Evolutionary conservation across 1,140 invertebrate genomes (phyloP), one percentile per base, ranked within the genome.

Genomic region (Drosophila rhopaloa): DNA sequence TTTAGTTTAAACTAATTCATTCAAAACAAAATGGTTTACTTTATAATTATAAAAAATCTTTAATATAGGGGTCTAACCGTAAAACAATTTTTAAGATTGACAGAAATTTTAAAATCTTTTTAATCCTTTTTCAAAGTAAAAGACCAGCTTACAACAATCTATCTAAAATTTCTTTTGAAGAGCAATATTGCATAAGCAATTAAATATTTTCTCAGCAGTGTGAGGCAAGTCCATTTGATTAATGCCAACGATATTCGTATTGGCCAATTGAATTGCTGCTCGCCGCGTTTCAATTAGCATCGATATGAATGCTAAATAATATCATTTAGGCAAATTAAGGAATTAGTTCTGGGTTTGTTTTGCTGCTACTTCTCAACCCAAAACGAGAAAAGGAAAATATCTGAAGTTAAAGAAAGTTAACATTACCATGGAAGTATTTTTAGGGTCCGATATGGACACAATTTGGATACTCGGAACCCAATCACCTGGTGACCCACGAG

Each of bases 401-500:
- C 7, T 5, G 2, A 48, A 37, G 10, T 61, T 11, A 2, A 19
- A 9, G n/a, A 5, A 46, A 16, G 4, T 32, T 19, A 35, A 9
- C n/a, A 63, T 41, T 29, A 19, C 57, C 24, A 65, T 10, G 19
- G 47, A 40, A 38, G 35, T 14, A 27, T 38, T 32, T 37, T 11
- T 54, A 13, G 32, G 11, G 29, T 32, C 29, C 8, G 8, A 32
- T 32, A 8, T 32, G 8, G 44, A 32, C 43, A 65, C 59, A 16
- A 51, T 27, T 50, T n/a, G 59, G 37, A n/a, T 40, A 27, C 9
- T 60, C 14, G 8, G 44, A 16, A 16, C 35, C 10, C 66, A 46
- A 47, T 68, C 62, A 67, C 62, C 66, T 58, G 37, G 63, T 13
- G 24, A 11, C 37, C 41, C 65, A 71, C 65, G 65, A 71, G 67